These are phyloP conservation scores for Heteropelma amictum DNA, from an alignment of 2,888 invertebrate genomes.

Conservation along the genomic window DNA sequence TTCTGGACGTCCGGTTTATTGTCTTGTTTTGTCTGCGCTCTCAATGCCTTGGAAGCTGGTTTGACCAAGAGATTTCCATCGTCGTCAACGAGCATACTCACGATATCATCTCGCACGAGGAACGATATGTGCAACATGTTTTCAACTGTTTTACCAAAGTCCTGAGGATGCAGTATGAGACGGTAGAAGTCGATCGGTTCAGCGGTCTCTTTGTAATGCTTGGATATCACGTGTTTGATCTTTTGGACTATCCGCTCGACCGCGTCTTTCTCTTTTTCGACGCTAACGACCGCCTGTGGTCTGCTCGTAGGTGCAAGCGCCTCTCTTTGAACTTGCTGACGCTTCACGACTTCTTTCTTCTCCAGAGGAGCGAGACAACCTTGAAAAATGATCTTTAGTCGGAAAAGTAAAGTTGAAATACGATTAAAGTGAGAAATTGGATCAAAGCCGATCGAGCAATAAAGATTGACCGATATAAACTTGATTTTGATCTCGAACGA, in stretches of 20 bases:
- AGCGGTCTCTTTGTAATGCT: conserved; percentile 76
- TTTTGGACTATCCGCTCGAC: conserved; percentile 80
- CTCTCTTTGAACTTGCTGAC: conserved; percentile 56
- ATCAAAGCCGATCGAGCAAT: neutral
- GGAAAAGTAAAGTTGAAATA: too few species aligned
- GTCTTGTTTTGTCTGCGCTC: conserved; percentile 63
- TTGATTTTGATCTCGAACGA: too few species aligned
- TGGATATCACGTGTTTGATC: conserved; percentile 78
- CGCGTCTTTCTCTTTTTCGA: conserved; percentile 80
- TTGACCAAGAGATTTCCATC: conserved; percentile 62
- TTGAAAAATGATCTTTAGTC: conserved; percentile 51
- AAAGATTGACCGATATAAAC: neutral
- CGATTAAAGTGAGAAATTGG: neutral
- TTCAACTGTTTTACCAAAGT: conserved; percentile 82
- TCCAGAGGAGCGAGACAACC: conserved; percentile 59
- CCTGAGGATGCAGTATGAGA: conserved; percentile 81
- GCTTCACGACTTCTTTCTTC: conserved; percentile 57
- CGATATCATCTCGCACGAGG: conserved; percentile 80
- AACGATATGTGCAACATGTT: conserved; percentile 84
- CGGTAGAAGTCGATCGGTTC: conserved; percentile 81
- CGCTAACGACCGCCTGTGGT: conserved; percentile 79
- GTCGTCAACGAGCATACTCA: conserved; percentile 75
- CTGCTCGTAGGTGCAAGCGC: conserved; percentile 77
- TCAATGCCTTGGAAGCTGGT: conserved; percentile 70
- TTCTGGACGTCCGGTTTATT: conserved; percentile 79